A percentile compares a stretch with the other conserved stretches of the same genome.
phyloP scores from a whole-genome alignment of 2,113 vertebrate genomes.

The Stigmatopora nigra region DNA sequence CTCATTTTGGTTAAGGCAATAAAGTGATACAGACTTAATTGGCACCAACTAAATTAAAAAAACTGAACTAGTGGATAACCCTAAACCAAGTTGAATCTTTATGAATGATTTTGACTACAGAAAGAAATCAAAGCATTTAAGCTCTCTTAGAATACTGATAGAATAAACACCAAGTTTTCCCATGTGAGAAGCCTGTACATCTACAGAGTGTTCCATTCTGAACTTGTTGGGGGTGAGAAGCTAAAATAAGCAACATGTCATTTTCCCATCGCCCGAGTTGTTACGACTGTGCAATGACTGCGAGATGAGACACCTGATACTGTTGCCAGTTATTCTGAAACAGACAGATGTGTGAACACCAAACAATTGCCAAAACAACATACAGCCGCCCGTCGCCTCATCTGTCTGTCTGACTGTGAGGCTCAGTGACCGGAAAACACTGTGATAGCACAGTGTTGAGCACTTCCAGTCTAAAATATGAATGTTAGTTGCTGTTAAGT shows the following conservation, averaged over 20 bases:
- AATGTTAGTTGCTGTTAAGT: not conserved
- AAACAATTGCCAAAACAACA: conserved; percentile 58
- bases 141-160: not conserved
- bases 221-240: conserved; percentile 6
- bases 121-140: not conserved
- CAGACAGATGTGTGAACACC: conserved; percentile 47
- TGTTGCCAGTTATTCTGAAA: conserved; percentile 61
- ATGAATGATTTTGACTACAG: not conserved
- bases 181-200: not conserved
- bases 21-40: too few species aligned
- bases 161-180: conserved; percentile 7
- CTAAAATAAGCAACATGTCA: conserved; percentile 38
- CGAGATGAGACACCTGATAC: conserved; percentile 59
- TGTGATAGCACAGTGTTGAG: not conserved
- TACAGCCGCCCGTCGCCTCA: conserved; percentile 32
- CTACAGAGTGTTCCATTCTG: conserved; percentile 14
- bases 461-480: not conserved
- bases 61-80: not conserved
- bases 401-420: conserved; percentile 42
- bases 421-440: conserved; percentile 38
- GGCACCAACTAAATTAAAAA: not conserved
- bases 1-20: too few species aligned
- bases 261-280: conserved; percentile 54
- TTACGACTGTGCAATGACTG: conserved; percentile 49
- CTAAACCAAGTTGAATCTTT: not conserved